These are phyloP conservation scores for Cydia splendana DNA, from an alignment of 1,140 invertebrate genomes.

Conservation along the genomic window DNA sequence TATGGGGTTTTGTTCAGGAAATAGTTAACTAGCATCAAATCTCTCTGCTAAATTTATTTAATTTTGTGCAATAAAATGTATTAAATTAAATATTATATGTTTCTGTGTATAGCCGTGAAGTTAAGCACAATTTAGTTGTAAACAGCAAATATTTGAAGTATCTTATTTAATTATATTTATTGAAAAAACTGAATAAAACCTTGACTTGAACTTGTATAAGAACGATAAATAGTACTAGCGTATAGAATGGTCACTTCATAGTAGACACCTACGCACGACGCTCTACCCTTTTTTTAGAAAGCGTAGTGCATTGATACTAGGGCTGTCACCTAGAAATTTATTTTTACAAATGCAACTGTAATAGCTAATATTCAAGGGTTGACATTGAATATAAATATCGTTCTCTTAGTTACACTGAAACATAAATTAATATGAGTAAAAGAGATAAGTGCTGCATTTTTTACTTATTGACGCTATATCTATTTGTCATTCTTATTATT, in stretches of 20 bases:
- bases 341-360: background rate
- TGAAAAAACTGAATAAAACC: slow-evolving; percentile 5
- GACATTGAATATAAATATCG: background rate
- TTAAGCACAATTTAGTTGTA: background rate
- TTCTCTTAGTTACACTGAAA: background rate
- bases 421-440: background rate
- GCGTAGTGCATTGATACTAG: background rate
- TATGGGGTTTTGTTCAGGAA: background rate
- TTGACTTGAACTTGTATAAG: background rate
- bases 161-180: background rate
- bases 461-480: background rate
- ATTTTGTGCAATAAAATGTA: background rate
- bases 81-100: background rate
- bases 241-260: background rate
- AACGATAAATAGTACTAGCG: slow-evolving; percentile 18
- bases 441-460: background rate
- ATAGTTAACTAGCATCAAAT: background rate
- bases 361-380: too few species aligned
- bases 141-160: background rate
- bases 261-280: background rate
- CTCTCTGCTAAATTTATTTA: background rate
- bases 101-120: background rate
- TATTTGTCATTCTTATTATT: slow-evolving; percentile 10
- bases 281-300: background rate
- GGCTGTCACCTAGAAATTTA: background rate